Evolutionary conservation across 1,140 invertebrate genomes (phyloP).

Genomic region (Vanessa atalanta): DNA sequence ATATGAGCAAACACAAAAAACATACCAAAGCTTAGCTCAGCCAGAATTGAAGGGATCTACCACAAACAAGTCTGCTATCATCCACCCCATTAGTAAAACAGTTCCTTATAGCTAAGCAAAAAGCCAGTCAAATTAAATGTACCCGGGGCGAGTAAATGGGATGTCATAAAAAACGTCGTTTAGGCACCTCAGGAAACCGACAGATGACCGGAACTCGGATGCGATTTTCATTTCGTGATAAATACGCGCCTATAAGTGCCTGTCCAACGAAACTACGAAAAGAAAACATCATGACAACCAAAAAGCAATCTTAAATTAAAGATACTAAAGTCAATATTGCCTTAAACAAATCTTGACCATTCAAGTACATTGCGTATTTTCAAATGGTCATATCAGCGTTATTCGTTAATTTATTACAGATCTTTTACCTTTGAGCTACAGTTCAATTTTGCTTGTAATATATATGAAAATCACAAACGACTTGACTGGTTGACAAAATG

Average conservation of each 20-base stretch:
- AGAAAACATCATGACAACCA: not conserved
- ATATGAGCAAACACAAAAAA: not conserved
- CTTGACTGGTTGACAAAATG: conserved; percentile 46
- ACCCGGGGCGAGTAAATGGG: conserved; percentile 37
- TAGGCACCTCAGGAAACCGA: conserved; percentile 42
- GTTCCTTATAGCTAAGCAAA: not conserved
- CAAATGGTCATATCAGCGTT: not conserved
- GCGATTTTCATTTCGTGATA: conserved; percentile 62
- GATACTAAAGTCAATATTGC: conserved; percentile 33
- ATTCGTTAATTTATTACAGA: conserved; percentile 7
- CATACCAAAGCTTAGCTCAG: not conserved
- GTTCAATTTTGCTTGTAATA: conserved; percentile 36
- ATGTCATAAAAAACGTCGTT: conserved; percentile 47
- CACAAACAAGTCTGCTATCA: not conserved
- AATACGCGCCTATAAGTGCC: conserved; percentile 54
- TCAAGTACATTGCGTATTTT: conserved; percentile 4
- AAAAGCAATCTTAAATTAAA: conserved; percentile 22
- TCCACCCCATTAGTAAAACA: not conserved
- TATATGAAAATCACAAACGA: conserved; percentile 17
- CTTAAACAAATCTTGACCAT: conserved; percentile 11
- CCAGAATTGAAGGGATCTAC: too few species aligned
- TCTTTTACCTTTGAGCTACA: conserved; percentile 25
- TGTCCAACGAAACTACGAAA: conserved; percentile 31
- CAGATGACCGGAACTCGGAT: conserved; percentile 52
- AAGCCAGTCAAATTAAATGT: conserved; percentile 17